phyloP scores from a whole-genome alignment of 2,113 vertebrate genomes.

The Leiothrix lutea region DNA sequence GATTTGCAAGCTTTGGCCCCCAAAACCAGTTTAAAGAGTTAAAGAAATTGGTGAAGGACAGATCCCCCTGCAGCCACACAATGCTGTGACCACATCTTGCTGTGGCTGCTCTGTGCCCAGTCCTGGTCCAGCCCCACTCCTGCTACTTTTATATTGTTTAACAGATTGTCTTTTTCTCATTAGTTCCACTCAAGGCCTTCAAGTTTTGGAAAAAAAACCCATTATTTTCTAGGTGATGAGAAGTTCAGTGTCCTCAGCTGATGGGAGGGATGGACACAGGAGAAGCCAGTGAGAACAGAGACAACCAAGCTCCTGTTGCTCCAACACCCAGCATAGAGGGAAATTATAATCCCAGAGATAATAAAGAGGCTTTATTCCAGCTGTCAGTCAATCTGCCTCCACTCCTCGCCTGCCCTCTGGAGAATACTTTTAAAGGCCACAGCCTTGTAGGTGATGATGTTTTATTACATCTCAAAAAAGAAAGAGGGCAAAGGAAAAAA shows the following conservation, averaged over 20 bases:
- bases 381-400: constrained; percentile 35
- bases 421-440: constrained; percentile 1
- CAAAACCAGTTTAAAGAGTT: background rate
- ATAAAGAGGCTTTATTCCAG: constrained; percentile 26
- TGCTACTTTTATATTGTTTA: background rate
- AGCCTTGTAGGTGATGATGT: constrained; percentile 58
- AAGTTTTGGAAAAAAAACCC: background rate
- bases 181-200: background rate
- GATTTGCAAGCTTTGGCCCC: background rate
- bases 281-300: background rate
- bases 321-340: background rate
- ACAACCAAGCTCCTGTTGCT: background rate
- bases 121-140: no score
- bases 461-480: constrained; percentile 39
- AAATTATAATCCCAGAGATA: constrained; percentile 47
- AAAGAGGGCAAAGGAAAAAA: background rate
- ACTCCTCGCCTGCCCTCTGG: constrained; percentile 9
- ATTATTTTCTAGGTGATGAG: background rate
- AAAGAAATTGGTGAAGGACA: background rate
- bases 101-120: background rate
- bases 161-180: background rate
- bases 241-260: background rate
- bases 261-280: rapidly evolving
- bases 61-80: rapidly evolving
- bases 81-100: background rate